These are phyloP conservation scores for Notothenia coriiceps DNA, from an alignment of 2,113 vertebrate species.

Conservation along the genomic window DNA sequence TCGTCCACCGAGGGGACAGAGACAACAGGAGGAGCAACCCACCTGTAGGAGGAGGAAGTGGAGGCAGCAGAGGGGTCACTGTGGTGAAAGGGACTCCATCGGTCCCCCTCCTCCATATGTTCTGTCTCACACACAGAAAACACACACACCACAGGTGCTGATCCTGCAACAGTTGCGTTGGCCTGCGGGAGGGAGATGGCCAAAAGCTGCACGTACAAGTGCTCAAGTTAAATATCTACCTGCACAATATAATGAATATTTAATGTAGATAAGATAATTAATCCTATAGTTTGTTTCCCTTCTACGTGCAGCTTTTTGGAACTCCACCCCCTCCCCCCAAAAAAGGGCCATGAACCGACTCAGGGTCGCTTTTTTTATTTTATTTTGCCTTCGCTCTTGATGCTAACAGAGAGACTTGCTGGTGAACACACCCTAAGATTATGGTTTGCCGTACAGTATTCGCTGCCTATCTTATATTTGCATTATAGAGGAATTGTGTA, in stretches of 20 bases:
- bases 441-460: background rate
- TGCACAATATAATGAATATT: background rate
- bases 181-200: conserved; percentile 19
- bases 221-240: background rate
- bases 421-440: background rate
- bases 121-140: background rate
- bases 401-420: background rate
- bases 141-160: conserved; percentile 18
- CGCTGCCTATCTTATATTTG: background rate
- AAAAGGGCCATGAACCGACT: conserved; percentile 25
- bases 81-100: conserved; percentile 6
- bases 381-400: conserved; percentile 23
- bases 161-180: conserved; percentile 39
- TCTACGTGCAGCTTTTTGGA: conserved; percentile 48
- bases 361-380: conserved; percentile 50
- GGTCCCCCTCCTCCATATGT: conserved; percentile 2
- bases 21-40: conserved; percentile 10
- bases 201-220: conserved; percentile 26
- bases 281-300: conserved; percentile 4
- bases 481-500: background rate
- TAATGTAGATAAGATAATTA: background rate
- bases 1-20: background rate
- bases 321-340: background rate
- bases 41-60: conserved; percentile 15
- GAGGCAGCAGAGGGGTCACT: background rate